These are phyloP conservation scores for Strigops habroptila DNA, from an alignment of 2,113 vertebrate species.

Conservation along the genomic window DNA sequence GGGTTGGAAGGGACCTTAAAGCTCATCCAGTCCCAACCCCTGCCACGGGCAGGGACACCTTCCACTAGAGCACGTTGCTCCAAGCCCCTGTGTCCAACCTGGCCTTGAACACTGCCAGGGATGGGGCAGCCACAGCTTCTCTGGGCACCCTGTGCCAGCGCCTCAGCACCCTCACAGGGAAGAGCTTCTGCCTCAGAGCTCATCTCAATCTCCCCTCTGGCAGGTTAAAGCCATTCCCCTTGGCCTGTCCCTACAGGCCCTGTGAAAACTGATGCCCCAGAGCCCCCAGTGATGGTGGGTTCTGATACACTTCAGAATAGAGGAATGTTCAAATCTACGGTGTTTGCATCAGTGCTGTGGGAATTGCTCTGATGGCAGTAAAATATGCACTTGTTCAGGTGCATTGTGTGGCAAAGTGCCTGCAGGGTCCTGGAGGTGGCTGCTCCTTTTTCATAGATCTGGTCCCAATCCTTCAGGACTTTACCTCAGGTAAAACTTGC, in stretches of 20 bases:
- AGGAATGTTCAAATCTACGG: background rate
- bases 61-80: background rate
- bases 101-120: too few species aligned
- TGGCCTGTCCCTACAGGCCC: background rate
- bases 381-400: too few species aligned
- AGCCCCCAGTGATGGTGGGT: background rate
- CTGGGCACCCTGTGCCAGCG: too few species aligned
- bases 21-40: background rate
- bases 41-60: background rate
- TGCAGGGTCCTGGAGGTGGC: background rate
- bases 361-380: background rate
- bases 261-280: background rate
- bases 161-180: too few species aligned
- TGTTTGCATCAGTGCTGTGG: background rate
- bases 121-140: too few species aligned
- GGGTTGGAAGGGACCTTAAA: background rate
- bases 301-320: background rate
- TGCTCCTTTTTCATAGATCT: accelerated
- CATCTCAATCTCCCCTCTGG: background rate
- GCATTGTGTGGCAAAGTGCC: background rate
- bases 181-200: background rate
- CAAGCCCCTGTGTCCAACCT: too few species aligned
- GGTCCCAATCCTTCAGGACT: background rate
- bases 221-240: background rate
- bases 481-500: background rate